These are phyloP conservation scores for Cephonodes hylas DNA, from an alignment of 2,888 invertebrate genomes.

Conservation along the genomic window DNA sequence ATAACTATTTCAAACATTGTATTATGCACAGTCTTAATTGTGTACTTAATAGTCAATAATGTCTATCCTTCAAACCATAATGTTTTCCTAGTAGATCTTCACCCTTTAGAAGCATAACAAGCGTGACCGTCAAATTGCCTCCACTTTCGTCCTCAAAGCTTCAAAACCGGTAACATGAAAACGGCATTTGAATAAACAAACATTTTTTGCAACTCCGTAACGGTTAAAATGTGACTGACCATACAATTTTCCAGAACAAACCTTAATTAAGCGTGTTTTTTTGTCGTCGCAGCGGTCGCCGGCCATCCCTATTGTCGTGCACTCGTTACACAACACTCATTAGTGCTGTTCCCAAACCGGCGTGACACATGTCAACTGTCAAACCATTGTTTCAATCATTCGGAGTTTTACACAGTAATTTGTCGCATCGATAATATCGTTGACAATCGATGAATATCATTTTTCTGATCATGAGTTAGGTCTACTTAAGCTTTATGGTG, in stretches of 20 bases:
- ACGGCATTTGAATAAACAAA: constrained; percentile 6
- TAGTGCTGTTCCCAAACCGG: constrained; percentile 63
- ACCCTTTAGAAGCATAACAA: neutral
- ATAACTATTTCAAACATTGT: neutral
- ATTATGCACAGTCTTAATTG: too few species aligned
- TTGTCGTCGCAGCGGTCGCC: constrained; percentile 27
- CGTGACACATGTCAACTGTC: constrained; percentile 34
- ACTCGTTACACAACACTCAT: constrained; percentile 44
- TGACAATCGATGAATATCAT: neutral
- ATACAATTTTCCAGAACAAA: constrained; percentile 44
- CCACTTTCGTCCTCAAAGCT: neutral
- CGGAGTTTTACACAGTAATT: neutral
- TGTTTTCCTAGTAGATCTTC: neutral
- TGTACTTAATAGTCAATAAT: neutral
- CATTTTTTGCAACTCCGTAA: constrained; percentile 27
- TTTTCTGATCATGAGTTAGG: too few species aligned
- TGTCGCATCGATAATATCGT: neutral
- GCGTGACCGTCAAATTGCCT: neutral
- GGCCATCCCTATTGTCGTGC: constrained; percentile 30
- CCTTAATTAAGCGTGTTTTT: constrained; percentile 41
- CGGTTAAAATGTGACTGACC: constrained; percentile 36
- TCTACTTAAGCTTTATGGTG: too few species aligned
- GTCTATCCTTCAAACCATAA: neutral
- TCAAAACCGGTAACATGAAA: neutral
- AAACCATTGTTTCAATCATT: constrained; percentile 6